Evolutionary conservation across 1,140 invertebrate genomes (phyloP), one percentile per base, ranked within the genome.

Genomic region (Mycetomoellerius zeteki): DNA sequence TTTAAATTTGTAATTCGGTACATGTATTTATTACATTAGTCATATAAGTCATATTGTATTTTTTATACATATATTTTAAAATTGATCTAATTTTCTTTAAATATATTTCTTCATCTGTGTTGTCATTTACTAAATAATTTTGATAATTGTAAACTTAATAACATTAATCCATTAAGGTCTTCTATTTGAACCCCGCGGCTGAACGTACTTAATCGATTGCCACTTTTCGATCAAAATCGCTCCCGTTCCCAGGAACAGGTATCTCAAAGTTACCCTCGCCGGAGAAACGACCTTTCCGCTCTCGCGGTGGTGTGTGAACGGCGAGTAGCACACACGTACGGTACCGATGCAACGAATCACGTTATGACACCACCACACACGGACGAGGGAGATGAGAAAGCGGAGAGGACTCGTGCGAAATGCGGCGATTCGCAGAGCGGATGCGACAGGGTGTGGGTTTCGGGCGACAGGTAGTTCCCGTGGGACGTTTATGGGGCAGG

Each of bases 381-480:
- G 24, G 10, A 56, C 58, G 73, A 81, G 69, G 65, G 56, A 78
- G 77, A 84, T 84, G 80, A 84, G 64, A 84, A 75, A 82, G 50
- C 84, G 75, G 82, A 88, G 89, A 89, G 91, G 37, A 90, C 89
- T 92, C 92, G 92, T 93, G 92, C 92, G 92, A 93, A 93, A 92
- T 92, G 90, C 86, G 88, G 75, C 82, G 88, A 87, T 88, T 86
- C 88, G 86, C 80, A 86, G 86, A 85, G 69, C 86, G 88, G 89
- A 80, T 73, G 52, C 64, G 86, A 84, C 62, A 72, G 88, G 91
- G 88, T 86, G 86, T 86, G 85, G 86, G 81, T 86, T 75, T 73
- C 80, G 69, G 82, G 86, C 86, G 91, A 92, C 93, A 93, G 92
- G 93, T 93, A 93, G 92, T 93, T 94, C 92, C 92, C 92, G 93